Percentiles rank a stretch among this genome's conserved stretches.
Evolutionary conservation across 2,888 invertebrate species (phyloP).

Genomic region (Girardia tigrina): DNA sequence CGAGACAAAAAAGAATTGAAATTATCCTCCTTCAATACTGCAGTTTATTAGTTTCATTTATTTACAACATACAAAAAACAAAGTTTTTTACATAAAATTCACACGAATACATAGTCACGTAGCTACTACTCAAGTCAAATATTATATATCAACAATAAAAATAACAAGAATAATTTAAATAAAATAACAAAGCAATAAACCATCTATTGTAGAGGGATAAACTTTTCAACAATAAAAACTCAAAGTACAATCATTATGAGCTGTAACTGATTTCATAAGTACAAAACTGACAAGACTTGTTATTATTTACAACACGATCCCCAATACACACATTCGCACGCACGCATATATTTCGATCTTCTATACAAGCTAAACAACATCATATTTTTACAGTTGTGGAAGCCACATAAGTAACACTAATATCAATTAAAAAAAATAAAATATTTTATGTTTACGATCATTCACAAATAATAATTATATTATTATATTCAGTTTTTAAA

Average conservation of each 20-base stretch:
- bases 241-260: neutral
- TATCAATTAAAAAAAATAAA: neutral
- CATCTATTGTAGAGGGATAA: neutral
- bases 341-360: neutral
- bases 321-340: too few species aligned
- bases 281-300: neutral
- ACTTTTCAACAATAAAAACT: neutral
- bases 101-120: neutral
- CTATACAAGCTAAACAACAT: neutral
- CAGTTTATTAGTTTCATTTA: neutral
- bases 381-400: neutral
- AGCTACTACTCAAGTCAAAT: neutral
- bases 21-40: neutral
- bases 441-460: too few species aligned
- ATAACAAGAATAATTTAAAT: slow-evolving; percentile 18
- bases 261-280: neutral
- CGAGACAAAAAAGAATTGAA: neutral
- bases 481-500: too few species aligned
- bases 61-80: slow-evolving; percentile 11
- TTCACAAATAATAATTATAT: too few species aligned
- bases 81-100: neutral
- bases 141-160: neutral
- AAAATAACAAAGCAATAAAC: slow-evolving; percentile 23
- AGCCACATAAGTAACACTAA: neutral
- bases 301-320: neutral